Evolutionary conservation across 1,140 invertebrate species (phyloP).

Genomic region (Drosophila chauvacae): DNA sequence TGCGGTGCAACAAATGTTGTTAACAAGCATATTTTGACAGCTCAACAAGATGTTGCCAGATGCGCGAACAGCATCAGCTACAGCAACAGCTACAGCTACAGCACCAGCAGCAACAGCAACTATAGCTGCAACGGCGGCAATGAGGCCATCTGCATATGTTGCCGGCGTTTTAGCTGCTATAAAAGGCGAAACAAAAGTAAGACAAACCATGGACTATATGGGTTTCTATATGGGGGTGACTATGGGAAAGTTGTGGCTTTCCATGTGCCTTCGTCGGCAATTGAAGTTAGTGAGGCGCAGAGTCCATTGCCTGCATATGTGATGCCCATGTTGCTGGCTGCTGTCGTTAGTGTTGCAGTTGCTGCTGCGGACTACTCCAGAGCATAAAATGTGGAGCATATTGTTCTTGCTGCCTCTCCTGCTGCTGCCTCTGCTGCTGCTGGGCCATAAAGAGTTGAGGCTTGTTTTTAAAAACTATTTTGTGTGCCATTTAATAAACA

Average conservation of each 20-base stretch:
- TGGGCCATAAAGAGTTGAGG: constrained; percentile 22
- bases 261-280: constrained; percentile 45
- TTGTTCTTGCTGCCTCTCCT: constrained; percentile 26
- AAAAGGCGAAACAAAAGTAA: constrained; percentile 65
- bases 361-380: constrained; percentile 30
- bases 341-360: constrained; percentile 21
- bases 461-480: constrained; percentile 70
- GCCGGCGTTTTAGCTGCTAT: constrained; percentile 49
- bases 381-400: constrained; percentile 61
- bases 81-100: constrained; percentile 15
- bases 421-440: not conserved
- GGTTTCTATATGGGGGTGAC: constrained; percentile 35
- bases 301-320: constrained; percentile 69
- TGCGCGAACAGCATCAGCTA: constrained; percentile 68
- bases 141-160: constrained; percentile 72
- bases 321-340: constrained; percentile 34
- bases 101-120: constrained; percentile 25
- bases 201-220: constrained; percentile 46
- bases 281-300: constrained; percentile 59
- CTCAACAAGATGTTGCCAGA: constrained; percentile 82
- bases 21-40: constrained; percentile 83
- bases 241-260: constrained; percentile 59
- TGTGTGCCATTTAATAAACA: constrained; percentile 79
- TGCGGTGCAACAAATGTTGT: constrained; percentile 82
- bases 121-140: constrained; percentile 28